Percentiles rank a stretch among this genome's conserved stretches.
Conservation (phyloP, 1,140 invertebrate genomes). For the Druon quercuslanigerum region DNA sequence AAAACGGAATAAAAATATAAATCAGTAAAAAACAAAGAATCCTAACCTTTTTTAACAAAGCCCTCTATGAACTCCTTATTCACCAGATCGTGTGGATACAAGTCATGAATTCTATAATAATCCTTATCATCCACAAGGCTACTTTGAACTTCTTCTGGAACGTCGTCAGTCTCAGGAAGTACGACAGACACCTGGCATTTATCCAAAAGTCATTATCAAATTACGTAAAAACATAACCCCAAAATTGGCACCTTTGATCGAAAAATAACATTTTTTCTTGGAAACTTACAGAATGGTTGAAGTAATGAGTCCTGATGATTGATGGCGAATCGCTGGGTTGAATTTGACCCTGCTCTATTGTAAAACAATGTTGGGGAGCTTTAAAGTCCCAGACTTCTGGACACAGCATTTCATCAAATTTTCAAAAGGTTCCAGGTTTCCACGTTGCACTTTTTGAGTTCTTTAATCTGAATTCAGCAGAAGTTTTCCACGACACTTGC, state of each 20-base stretch:
- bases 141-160: constrained; percentile 67
- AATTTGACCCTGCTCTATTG: constrained; percentile 32
- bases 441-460: not conserved
- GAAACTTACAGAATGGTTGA: constrained; percentile 75
- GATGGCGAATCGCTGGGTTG: constrained; percentile 36
- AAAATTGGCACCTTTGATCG: not conserved
- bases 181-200: constrained; percentile 75
- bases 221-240: constrained; percentile 63
- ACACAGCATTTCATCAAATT: constrained; percentile 73
- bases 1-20: not conserved
- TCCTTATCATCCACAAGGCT: constrained; percentile 73
- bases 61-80: constrained; percentile 76
- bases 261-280: not conserved
- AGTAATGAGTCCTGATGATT: constrained; percentile 69
- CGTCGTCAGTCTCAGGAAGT: constrained; percentile 71
- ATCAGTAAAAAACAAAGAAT: constrained; percentile 36
- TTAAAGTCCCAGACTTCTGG: constrained; percentile 77
- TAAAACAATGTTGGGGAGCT: constrained; percentile 62
- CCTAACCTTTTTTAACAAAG: constrained; percentile 75
- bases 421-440: not conserved
- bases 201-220: constrained; percentile 63
- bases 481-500: not conserved
- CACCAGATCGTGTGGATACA: constrained; percentile 72
- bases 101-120: constrained; percentile 75
- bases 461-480: not conserved